phyloP scores from a whole-genome alignment of 37 sponge, comb jelly and placozoan species.

The Trichoplax adhaerens region DNA sequence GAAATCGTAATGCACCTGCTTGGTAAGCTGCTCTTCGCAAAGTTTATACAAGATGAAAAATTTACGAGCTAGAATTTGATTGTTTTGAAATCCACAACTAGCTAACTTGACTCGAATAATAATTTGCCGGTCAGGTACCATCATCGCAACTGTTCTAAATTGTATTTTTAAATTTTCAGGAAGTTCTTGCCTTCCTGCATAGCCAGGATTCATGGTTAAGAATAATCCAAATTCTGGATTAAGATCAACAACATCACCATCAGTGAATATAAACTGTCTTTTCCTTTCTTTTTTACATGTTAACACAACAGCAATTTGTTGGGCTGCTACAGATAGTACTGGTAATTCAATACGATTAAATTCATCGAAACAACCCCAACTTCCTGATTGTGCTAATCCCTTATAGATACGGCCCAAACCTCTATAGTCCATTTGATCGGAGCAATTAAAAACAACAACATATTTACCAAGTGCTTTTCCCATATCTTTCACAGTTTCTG shows the following conservation, averaged over 20 bases:
- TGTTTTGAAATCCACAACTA: constrained; percentile 87
- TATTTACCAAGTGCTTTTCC: constrained; percentile 94
- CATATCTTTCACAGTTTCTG: constrained; percentile 97
- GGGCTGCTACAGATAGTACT: constrained; percentile 95
- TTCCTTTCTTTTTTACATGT: constrained; percentile 94
- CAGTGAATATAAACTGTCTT: constrained; percentile 78
- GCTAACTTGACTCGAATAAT: constrained; percentile 92
- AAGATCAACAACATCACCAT: constrained; percentile 86
- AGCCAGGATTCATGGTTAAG: constrained; percentile 98
- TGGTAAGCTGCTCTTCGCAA: constrained; percentile 94
- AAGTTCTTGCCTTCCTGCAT: constrained; percentile 93
- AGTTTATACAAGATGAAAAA: constrained; percentile 94
- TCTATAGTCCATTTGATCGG: constrained; percentile 99
- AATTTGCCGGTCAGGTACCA: constrained; percentile 97
- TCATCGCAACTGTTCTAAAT: constrained; percentile 97
- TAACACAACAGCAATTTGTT: constrained; percentile 87
- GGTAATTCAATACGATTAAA: constrained; percentile 96
- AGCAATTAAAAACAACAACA: constrained; percentile 98
- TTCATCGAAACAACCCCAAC: constrained; percentile 98
- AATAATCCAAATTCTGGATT: constrained; percentile 97
- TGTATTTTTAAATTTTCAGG: constrained; percentile 94
- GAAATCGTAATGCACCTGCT: constrained; percentile 98
- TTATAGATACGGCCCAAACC: constrained; percentile 55
- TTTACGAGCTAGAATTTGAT: constrained; percentile 68
- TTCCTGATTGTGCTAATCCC: constrained; percentile 92